Evolutionary conservation across 2,888 invertebrate species (phyloP), one percentile per base, ranked within the genome.

Genomic region (Microctonus aethiopoides): DNA sequence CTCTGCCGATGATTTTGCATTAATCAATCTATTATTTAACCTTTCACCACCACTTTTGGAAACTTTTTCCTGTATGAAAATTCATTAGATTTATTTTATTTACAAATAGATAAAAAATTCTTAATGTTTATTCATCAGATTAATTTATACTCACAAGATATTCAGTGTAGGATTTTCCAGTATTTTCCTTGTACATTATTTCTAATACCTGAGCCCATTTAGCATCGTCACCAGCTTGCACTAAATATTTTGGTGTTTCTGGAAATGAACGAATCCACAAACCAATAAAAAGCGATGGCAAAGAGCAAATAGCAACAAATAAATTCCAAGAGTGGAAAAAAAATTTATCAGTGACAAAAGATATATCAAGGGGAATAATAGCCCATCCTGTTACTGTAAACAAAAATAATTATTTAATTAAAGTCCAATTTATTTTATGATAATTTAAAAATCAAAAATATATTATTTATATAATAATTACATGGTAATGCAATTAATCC

Each of bases 241-340:
- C 89, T 79, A 94, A 89, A 86, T 93, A 94, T 84, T 94, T 94
- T 1, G 94, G 94, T 80, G 94, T 94, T 86, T 94, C 94, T 0
- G 94, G 94, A 87, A 94, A 93, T 72, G 89, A 87, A 72, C 91
- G 87, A 22, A 94, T 85, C 92, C 92, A 93, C 70, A 91, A 64
- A 4, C 87, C 92, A 34, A 92, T 89, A 54, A 91, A 52, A 16
- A 92, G 86, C 72, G 92, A 92, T 0, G 94, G 93, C 2, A 93
- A 75, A 1, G 92, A 91, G 82, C 93, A 93, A 0, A 92, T 89
- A 0, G 92, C 89, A 11, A 94, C 92, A 86, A 94, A 94, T 78
- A 93, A 88, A 85, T 94, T 93, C 94, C 94, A 94, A 59, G 93
- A 93, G 75, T 91, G 91, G 84, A 92, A 93, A 4, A 89, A 89